Base-by-base conservation (phyloP, 1,140 invertebrate genomes). In the Mycetomoellerius zeteki region DNA sequence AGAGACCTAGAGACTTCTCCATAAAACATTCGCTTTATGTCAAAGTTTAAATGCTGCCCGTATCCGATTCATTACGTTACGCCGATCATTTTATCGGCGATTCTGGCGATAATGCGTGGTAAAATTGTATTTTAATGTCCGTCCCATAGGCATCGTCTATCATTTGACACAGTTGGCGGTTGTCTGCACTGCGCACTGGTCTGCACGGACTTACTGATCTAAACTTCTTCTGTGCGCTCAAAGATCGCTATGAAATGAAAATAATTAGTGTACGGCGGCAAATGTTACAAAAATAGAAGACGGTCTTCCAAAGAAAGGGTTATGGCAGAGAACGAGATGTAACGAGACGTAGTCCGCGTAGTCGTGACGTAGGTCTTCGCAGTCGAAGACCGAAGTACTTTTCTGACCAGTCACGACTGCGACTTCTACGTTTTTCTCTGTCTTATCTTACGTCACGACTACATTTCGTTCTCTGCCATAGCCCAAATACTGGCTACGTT, bases 231-330 rank as follows among this genome's bases (percentile, higher is more conserved):
- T 10, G 30, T 52, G 52, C 69, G 19, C 69, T 88, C 85, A 77
- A 89, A 72, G 85, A 81, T 91, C 86, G 72, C 91, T 90, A 91
- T 85, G 87, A 92, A 92, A 92, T 78, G 73, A 80, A 86, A 60
- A 81, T 89, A 93, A 92, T 93, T 91, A 91, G 30, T 21, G 7
- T 50, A 60, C 58, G 10, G 12, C 30, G 43, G 21, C 27, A 21
- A 16, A 21, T 47, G 30, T 24, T 54, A 43, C 56, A 33, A 37
- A 21, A 81, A 71, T 27, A 50, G 19, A 58, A 80, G 62, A 62
- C n/a, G 60, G 56, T 85, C 21, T 47, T 47, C 21, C 4, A 16
- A 21, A 75, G 76, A 12, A 37, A 75, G n/a, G n/a, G n/a, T n/a
- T n/a, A n/a, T n/a, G n/a, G n/a, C n/a, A n/a, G n/a, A n/a, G n/a